Evolutionary conservation across 2,797 vertebrate species (phyloP).

Genomic region (Simalia tracyae): DNA sequence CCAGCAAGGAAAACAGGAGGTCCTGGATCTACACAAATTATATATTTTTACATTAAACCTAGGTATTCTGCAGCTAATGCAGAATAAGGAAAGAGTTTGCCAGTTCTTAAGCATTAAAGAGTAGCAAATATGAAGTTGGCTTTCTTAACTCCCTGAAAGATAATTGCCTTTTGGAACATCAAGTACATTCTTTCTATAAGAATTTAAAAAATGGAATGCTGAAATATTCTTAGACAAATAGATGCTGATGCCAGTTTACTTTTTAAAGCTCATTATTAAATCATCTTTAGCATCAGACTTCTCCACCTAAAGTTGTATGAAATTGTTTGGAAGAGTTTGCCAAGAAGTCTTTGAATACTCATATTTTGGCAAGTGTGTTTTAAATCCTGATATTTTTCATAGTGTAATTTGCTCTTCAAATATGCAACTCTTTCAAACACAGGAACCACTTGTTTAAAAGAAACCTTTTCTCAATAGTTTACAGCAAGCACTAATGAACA

Average conservation of each 20-base stretch:
- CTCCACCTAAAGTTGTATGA: constrained; percentile 21
- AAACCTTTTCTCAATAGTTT: not conserved
- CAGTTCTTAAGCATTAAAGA: constrained; percentile 32
- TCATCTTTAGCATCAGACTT: constrained; percentile 21
- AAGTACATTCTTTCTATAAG: constrained; percentile 63
- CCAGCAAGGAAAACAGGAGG: constrained; percentile 83
- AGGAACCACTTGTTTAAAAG: not conserved
- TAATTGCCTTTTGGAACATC: constrained; percentile 48
- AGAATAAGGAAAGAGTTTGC: constrained; percentile 33
- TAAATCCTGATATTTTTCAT: constrained; percentile 5
- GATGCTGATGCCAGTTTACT: constrained; percentile 49
- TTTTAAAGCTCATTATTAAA: constrained; percentile 32
- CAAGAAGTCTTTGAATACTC: not conserved
- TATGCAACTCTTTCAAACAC: not conserved
- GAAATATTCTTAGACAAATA: constrained; percentile 46
- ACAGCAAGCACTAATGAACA: not conserved
- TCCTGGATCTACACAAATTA: constrained; percentile 74
- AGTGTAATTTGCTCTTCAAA: not conserved
- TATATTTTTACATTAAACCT: constrained; percentile 24
- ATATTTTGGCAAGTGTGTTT: not conserved
- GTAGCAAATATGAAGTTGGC: constrained; percentile 11
- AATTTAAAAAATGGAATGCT: constrained; percentile 66
- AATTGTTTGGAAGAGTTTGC: not conserved
- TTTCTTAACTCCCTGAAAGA: constrained; percentile 50
- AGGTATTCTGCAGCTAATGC: constrained; percentile 8